phyloP scores from a whole-genome alignment of 2,113 vertebrate species.

The Emydura subglobosa region DNA sequence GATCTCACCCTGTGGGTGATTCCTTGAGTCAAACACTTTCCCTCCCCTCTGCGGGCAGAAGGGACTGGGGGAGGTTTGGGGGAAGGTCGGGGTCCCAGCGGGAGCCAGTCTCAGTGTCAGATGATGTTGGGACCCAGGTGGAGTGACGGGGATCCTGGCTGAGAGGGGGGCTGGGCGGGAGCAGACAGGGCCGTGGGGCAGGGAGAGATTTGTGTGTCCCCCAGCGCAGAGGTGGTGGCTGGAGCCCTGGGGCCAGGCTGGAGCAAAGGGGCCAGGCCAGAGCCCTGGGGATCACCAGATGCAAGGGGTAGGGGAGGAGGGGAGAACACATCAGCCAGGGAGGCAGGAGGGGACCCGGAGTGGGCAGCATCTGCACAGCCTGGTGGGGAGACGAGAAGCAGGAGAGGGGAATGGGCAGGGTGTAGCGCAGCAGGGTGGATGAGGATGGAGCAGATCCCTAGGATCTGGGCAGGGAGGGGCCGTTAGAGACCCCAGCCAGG shows the following conservation, averaged over 20 bases:
- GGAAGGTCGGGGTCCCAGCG: no score
- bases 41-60: background rate
- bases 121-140: no score
- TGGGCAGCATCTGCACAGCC: background rate
- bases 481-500: no score
- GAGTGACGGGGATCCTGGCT: slow-evolving; percentile 16
- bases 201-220: no score
- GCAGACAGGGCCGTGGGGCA: no score
- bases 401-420: no score
- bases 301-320: background rate
- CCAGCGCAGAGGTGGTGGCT: no score
- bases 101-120: no score
- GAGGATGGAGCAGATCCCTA: background rate
- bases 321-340: background rate
- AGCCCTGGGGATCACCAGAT: background rate
- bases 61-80: no score
- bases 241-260: no score
- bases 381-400: background rate
- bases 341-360: slow-evolving; percentile 30
- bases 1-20: background rate
- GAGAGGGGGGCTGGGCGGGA: background rate
- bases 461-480: no score
- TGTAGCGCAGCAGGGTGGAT: background rate
- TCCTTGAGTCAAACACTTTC: background rate
- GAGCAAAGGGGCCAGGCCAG: no score